Evolutionary conservation across 2,888 invertebrate species (phyloP).

Genomic region (Platerodrilus igneus): DNA sequence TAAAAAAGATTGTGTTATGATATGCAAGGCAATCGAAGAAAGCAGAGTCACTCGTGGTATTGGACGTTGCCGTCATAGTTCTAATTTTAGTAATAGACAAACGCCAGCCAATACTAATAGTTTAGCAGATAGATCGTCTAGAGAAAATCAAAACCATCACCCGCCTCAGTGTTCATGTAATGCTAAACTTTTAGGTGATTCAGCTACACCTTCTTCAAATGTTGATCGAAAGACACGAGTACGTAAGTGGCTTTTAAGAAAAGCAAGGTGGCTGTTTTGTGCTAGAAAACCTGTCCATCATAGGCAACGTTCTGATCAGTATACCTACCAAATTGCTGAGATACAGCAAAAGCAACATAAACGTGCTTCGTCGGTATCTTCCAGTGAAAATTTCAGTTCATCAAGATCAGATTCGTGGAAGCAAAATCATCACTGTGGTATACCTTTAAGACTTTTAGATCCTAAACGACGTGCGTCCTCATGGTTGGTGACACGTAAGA

Average conservation of each 20-base stretch:
- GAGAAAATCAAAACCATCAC: conserved; percentile 62
- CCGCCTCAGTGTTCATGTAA: conserved; percentile 57
- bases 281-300: conserved; percentile 41
- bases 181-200: conserved; percentile 53
- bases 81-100: conserved; percentile 82
- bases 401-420: conserved; percentile 85
- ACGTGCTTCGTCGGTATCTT: conserved; percentile 77
- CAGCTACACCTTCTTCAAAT: conserved; percentile 36
- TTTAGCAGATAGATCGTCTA: conserved; percentile 71
- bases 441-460: conserved; percentile 68
- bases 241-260: conserved; percentile 46
- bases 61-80: conserved; percentile 79
- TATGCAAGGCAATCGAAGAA: conserved; percentile 95
- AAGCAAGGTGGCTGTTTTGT: conserved; percentile 52
- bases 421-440: conserved; percentile 69
- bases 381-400: conserved; percentile 86
- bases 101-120: conserved; percentile 85
- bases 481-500: conserved; percentile 87
- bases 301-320: conserved; percentile 58
- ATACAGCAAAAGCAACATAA: conserved; percentile 71
- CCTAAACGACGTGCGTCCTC: conserved; percentile 78
- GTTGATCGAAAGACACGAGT: conserved; percentile 41
- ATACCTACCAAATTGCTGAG: conserved; percentile 71
- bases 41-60: conserved; percentile 84
- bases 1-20: conserved; percentile 93